Conservation (phyloP, 2,888 invertebrate species). For the Cantharis rufa region DNA sequence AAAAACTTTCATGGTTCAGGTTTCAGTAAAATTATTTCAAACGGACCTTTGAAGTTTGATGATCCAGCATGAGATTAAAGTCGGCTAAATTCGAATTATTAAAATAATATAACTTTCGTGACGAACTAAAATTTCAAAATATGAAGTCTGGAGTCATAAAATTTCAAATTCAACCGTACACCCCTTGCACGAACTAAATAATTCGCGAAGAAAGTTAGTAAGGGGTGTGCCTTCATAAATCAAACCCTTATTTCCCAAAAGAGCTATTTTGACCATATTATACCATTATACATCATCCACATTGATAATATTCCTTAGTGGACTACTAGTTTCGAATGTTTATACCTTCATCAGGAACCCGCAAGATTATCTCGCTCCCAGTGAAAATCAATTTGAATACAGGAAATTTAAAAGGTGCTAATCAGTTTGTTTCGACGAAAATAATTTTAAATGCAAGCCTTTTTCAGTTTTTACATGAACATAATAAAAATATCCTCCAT, state of each 20-base stretch:
- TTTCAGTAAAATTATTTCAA: background rate
- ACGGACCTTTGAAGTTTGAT: background rate
- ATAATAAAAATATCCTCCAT: background rate
- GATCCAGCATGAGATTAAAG: background rate
- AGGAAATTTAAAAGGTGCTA: background rate
- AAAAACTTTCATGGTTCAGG: background rate
- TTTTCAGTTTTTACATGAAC: background rate
- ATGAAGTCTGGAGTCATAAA: background rate
- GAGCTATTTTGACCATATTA: background rate
- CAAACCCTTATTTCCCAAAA: background rate
- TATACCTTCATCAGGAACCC: background rate
- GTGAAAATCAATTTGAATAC: background rate
- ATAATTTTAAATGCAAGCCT: background rate
- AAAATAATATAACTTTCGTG: background rate
- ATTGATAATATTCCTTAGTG: background rate
- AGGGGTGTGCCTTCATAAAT: background rate
- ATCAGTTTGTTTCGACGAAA: accelerated
- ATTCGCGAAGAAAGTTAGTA: background rate
- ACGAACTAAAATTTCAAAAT: background rate
- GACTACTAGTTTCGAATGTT: background rate
- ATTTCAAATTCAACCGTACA: background rate
- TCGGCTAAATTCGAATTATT: background rate
- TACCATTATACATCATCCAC: background rate
- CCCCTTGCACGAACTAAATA: background rate
- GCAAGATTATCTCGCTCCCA: background rate